Base-by-base conservation (phyloP, 2,888 invertebrate species). In the Leistus spinibarbis region DNA sequence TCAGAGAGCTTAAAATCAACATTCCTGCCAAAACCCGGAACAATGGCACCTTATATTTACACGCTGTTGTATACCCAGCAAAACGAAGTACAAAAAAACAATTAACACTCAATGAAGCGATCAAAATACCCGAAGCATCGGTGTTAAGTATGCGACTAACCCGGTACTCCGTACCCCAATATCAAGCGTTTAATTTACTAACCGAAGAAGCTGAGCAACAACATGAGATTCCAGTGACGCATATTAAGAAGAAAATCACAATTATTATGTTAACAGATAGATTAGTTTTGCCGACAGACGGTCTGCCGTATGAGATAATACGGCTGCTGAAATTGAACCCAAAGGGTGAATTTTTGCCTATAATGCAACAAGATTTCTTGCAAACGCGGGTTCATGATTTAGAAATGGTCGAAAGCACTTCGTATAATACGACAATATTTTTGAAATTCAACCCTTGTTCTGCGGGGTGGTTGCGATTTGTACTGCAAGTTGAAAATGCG, bases 1-100 rank as follows among this genome's bases (percentile, higher is more conserved):
- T 60, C 83, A 95, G 95, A 80, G 88, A 89, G 66, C 82, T 95
- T 23, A 87, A 86, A 69, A 84, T 97, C 69, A 88, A 90, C 78
- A 86, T 97, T 78, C 95, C 96, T 2, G 85, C 86, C 20, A 90
- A 90, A 83, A 95, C 94, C 0, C 88, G 93, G 13, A 90, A 91
- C 75, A 98, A 98, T 88, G 98, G 97, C 0, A 93, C 94, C 4
- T 83, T 98, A 63, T 93, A 88, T 82, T 89, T 96, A 82, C 95
- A 96, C 84, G 90, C 93, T 1, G 88, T 92, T 65, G 82, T 94
- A 53, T 88, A 91, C 17, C 89, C 92, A 68, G 85, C 89, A 76
- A 89, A 89, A 27, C 85, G 86, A 20, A 86, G 82, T 53, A 86
- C 87, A 1, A 81, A 88, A 0, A 53, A 54, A 53, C 88, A 89